Percentiles rank a stretch among this genome's conserved stretches.
Evolutionary conservation across 2,797 vertebrate genomes (phyloP).

Genomic region (Melanotaenia maccullochi): DNA sequence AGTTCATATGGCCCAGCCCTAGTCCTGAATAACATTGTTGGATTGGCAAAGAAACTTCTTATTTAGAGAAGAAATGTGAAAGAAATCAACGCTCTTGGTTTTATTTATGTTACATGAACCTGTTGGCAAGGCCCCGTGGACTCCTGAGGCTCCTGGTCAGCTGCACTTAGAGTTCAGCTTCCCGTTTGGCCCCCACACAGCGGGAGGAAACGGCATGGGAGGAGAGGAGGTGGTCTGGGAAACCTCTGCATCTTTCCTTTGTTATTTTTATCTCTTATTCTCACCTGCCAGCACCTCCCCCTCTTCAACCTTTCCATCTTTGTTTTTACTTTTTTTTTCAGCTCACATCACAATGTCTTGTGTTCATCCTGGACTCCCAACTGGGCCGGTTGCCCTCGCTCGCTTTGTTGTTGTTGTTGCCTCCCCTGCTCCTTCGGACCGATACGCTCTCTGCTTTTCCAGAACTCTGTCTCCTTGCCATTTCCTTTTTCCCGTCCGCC

Average conservation of each 20-base stretch:
- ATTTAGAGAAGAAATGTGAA: background rate
- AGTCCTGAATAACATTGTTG: no score
- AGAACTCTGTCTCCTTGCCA: conserved; percentile 68
- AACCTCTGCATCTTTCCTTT: conserved; percentile 49
- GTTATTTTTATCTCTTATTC: conserved; percentile 63
- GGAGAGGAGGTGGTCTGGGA: conserved; percentile 51
- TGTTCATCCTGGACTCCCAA: conserved; percentile 19
- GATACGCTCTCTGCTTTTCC: no score
- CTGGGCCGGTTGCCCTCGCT: conserved; percentile 19
- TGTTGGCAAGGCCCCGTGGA: no score
- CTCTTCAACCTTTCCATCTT: background rate
- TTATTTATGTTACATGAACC: no score
- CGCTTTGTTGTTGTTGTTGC: conserved; percentile 40
- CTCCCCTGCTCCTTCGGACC: conserved; percentile 33
- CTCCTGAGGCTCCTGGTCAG: background rate
- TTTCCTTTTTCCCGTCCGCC: conserved; percentile 73
- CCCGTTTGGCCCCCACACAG: conserved; percentile 1
- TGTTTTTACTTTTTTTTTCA: conserved; percentile 3
- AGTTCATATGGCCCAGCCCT: no score
- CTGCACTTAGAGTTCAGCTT: no score
- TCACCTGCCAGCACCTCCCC: conserved; percentile 1
- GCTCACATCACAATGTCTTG: conserved; percentile 27
- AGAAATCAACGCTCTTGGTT: background rate
- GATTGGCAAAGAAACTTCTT: no score
- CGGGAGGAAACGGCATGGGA: conserved; percentile 30